phyloP scores from a whole-genome alignment of 2,888 invertebrate species.

The Chrysolina oricalcia region DNA sequence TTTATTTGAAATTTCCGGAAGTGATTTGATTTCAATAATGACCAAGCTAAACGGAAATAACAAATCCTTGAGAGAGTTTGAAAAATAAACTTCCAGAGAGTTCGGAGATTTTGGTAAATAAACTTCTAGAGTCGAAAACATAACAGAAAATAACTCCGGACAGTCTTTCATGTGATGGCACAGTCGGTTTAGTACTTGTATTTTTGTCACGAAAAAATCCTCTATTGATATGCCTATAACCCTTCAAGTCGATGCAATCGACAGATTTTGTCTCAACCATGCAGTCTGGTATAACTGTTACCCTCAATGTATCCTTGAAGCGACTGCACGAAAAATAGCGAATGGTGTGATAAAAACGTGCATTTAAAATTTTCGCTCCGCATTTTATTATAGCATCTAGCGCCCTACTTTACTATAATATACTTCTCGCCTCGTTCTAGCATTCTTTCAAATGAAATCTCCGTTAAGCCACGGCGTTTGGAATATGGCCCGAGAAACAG shows the following conservation, averaged over 20 bases:
- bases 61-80: too few species aligned
- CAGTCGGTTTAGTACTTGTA: too few species aligned
- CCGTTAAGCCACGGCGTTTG: slow-evolving; percentile 23
- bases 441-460: slow-evolving; percentile 34
- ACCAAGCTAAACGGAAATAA: too few species aligned
- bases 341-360: slow-evolving; percentile 17
- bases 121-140: too few species aligned
- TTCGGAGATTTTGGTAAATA: too few species aligned
- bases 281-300: background rate
- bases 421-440: slow-evolving; percentile 32
- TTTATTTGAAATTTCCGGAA: too few species aligned
- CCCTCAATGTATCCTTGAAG: slow-evolving; percentile 1
- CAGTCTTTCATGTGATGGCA: background rate
- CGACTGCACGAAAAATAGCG: slow-evolving; percentile 1
- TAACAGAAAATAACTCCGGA: too few species aligned
- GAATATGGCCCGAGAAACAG: slow-evolving; percentile 36
- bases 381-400: slow-evolving; percentile 20
- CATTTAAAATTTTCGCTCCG: slow-evolving; percentile 12
- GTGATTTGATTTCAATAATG: too few species aligned
- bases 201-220: too few species aligned
- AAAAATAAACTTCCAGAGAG: too few species aligned
- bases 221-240: background rate
- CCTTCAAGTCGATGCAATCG: background rate
- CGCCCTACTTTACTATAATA: slow-evolving; percentile 30
- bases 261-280: background rate